A percentile compares a stretch with the other conserved stretches of the same genome.
Conservation (phyloP, 1,140 invertebrate species). For the Rhysida immarginata region DNA sequence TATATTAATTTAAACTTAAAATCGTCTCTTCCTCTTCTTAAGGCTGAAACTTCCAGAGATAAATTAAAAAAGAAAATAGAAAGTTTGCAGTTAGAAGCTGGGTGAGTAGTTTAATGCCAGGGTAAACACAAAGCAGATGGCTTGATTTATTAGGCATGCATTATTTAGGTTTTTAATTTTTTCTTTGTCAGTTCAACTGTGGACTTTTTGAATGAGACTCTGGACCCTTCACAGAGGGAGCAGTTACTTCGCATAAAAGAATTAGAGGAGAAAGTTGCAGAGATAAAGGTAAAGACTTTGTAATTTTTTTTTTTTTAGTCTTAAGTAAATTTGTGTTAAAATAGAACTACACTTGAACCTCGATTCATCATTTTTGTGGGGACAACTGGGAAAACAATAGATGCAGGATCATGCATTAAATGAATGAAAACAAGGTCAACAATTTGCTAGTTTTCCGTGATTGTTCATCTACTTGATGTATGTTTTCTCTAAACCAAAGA, state of each 20-base stretch:
- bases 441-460: no score
- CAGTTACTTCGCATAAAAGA: conserved; percentile 31
- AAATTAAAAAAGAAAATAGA: conserved; percentile 20
- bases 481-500: no score
- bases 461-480: no score
- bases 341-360: no score
- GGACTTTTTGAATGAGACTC: conserved; percentile 16
- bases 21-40: conserved; percentile 6
- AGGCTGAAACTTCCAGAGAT: conserved; percentile 14
- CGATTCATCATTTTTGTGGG: no score
- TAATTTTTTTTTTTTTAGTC: no score
- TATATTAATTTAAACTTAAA: neutral
- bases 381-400: no score
- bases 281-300: conserved; percentile 23
- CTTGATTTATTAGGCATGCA: neutral
- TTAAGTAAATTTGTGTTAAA: no score
- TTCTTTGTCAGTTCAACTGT: conserved; percentile 7
- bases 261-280: conserved; percentile 25
- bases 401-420: no score
- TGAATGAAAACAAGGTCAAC: no score
- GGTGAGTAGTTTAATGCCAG: neutral
- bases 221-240: conserved; percentile 23
- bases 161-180: neutral
- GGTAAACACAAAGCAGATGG: neutral
- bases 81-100: conserved; percentile 26